phyloP scores from a whole-genome alignment of 2,113 vertebrate species.

The Muntiacus reevesi region DNA sequence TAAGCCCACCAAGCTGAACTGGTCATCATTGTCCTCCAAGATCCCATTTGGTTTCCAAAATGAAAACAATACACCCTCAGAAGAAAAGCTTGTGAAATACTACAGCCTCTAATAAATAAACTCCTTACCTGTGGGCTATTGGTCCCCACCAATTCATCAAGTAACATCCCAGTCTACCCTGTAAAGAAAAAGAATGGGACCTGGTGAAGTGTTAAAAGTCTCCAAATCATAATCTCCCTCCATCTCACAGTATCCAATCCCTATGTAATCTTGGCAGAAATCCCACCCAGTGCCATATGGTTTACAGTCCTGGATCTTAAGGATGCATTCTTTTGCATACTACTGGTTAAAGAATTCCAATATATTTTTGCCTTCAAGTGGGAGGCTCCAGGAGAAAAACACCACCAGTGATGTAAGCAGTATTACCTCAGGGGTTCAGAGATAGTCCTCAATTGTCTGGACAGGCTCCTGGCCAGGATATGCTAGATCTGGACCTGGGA shows the following conservation, averaged over 20 bases:
- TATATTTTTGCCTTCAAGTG: background rate
- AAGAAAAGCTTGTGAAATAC: background rate
- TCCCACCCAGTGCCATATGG: background rate
- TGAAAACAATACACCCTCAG: background rate
- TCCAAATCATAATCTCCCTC: background rate
- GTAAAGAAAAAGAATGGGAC: accelerated
- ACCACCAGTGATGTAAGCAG: background rate
- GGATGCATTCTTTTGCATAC: background rate
- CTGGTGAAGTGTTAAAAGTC: background rate
- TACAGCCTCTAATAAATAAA: background rate
- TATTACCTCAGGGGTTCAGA: background rate
- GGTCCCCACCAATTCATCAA: accelerated
- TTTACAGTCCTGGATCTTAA: background rate
- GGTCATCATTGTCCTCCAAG: background rate
- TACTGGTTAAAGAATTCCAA: background rate
- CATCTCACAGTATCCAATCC: background rate
- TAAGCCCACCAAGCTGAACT: background rate
- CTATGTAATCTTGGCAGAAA: background rate
- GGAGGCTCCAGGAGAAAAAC: background rate
- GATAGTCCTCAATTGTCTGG: background rate
- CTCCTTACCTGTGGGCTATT: background rate
- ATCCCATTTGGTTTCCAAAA: background rate
- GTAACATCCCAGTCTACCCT: accelerated
- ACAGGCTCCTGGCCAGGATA: background rate
- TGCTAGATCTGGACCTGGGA: background rate